phyloP scores from a whole-genome alignment of 2,888 invertebrate species.

The Xestia ashworthii region DNA sequence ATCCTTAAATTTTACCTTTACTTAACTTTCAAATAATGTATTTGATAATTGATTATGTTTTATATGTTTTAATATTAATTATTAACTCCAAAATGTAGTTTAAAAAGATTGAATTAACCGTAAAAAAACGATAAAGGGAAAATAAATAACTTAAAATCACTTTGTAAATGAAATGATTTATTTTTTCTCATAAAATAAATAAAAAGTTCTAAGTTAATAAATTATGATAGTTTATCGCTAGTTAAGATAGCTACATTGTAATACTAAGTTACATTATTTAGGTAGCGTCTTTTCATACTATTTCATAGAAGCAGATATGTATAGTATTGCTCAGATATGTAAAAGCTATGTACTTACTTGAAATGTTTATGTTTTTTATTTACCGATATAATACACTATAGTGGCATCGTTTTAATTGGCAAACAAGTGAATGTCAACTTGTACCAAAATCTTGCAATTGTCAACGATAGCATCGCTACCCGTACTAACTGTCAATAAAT shows the following conservation, averaged over 20 bases:
- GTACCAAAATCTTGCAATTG: background rate
- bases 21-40: constrained; percentile 37
- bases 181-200: constrained; percentile 77
- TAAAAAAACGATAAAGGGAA: constrained; percentile 55
- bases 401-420: background rate
- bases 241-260: constrained; percentile 67
- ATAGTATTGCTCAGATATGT: constrained; percentile 79
- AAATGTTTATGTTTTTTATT: constrained; percentile 25
- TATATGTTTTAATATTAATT: constrained; percentile 24
- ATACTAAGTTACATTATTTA: constrained; percentile 70
- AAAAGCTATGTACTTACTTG: constrained; percentile 61
- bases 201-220: constrained; percentile 72
- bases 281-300: constrained; percentile 69
- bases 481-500: background rate
- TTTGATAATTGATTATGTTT: constrained; percentile 22
- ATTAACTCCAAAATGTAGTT: constrained; percentile 1
- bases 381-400: constrained; percentile 14
- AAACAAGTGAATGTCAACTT: background rate
- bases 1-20: constrained; percentile 31
- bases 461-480: background rate
- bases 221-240: constrained; percentile 68
- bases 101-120: background rate
- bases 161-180: constrained; percentile 76
- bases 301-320: constrained; percentile 89
- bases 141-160: constrained; percentile 74